These are phyloP conservation scores for Gymnobelideus leadbeateri DNA, from an alignment of 2,113 vertebrate genomes.

Conservation along the genomic window DNA sequence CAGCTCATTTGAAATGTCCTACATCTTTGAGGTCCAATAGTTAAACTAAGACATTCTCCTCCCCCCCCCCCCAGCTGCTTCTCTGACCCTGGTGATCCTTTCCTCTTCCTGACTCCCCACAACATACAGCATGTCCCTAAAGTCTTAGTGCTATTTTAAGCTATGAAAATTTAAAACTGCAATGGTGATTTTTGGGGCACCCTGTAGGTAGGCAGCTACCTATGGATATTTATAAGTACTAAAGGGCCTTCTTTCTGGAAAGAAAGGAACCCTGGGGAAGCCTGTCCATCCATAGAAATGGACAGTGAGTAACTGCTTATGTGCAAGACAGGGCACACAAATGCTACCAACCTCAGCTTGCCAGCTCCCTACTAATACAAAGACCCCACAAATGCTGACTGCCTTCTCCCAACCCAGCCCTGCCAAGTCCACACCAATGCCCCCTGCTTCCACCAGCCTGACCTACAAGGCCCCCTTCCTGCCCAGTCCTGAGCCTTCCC, in stretches of 20 bases:
- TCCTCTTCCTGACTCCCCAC: constrained; percentile 16
- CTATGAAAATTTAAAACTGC: background rate
- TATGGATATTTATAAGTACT: constrained; percentile 45
- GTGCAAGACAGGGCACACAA: constrained; percentile 66
- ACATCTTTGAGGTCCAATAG: background rate
- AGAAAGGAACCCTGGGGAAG: constrained; percentile 74
- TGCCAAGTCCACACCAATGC: constrained; percentile 64
- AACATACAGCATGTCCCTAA: background rate
- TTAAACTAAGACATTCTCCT: constrained; percentile 39
- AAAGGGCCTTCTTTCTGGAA: constrained; percentile 62
- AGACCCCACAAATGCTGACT: constrained; percentile 56
- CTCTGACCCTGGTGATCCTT: background rate
- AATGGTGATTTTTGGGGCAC: background rate
- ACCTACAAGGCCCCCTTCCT: constrained; percentile 73
- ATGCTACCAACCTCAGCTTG: background rate
- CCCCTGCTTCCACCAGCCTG: constrained; percentile 69
- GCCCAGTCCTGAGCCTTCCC: constrained; percentile 73
- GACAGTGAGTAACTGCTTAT: constrained; percentile 63
- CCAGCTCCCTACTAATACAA: background rate
- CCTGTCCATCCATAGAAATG: constrained; percentile 66
- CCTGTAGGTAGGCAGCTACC: constrained; percentile 27
- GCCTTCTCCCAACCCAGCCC: constrained; percentile 63
- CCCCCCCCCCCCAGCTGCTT: background rate
- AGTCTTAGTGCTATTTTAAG: background rate
- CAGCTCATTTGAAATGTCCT: constrained; percentile 4